Evolutionary conservation across 1,140 invertebrate genomes (phyloP).

Genomic region (Camponotus floridanus): DNA sequence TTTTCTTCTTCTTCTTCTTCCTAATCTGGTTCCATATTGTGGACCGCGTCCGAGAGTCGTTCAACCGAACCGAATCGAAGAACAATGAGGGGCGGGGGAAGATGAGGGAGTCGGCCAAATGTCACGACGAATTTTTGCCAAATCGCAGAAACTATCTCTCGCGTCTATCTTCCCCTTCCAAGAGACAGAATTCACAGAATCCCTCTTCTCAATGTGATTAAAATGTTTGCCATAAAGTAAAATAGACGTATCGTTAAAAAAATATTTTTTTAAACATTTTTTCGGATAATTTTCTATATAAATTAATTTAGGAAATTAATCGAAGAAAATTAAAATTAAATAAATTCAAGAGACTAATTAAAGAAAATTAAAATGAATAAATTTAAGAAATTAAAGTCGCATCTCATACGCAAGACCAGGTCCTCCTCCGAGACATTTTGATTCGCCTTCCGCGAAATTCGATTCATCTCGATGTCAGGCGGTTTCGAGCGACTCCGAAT

Average conservation of each 20-base stretch:
- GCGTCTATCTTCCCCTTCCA: neutral
- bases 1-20: neutral
- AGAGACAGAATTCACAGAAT: constrained; percentile 2
- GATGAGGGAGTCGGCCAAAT: neutral
- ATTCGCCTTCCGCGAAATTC: neutral
- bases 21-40: constrained; percentile 58
- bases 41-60: constrained; percentile 20
- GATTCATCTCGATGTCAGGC: constrained; percentile 6
- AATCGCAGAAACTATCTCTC: constrained; percentile 13
- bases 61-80: constrained; percentile 42
- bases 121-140: constrained; percentile 2
- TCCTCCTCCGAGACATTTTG: neutral
- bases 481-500: constrained; percentile 15
- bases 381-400: neutral
- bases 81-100: neutral
- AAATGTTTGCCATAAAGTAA: neutral
- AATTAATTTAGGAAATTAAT: neutral
- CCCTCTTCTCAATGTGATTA: neutral
- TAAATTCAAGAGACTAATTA: no score
- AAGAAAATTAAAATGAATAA: no score
- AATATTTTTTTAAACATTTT: neutral
- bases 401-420: neutral
- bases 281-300: neutral
- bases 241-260: neutral
- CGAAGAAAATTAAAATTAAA: no score